Evolutionary conservation across 2,113 vertebrate species (phyloP), one percentile per base, ranked within the genome.

Genomic region (Stegastes partitus): DNA sequence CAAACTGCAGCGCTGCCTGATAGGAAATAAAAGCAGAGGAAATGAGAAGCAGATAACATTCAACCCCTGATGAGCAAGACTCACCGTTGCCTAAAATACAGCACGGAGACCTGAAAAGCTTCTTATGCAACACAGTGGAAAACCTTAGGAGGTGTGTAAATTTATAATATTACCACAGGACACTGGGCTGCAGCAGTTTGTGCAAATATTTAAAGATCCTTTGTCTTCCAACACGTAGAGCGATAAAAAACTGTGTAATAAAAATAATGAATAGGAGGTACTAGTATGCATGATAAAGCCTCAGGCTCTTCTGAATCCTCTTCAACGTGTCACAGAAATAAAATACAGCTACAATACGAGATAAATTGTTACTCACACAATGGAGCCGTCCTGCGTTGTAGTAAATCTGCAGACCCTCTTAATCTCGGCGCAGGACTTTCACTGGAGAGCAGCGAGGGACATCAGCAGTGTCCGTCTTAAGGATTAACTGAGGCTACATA

Each of bases 401-500:
- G 47, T 66, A 68, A 61, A 81, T 71, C 66, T 79, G 65, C 87
- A 73, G 67, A 51, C 65, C 79, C 66, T 77, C 42, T 70, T 69
- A 68, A 81, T 76, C 82, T 90, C 59, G 84, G 63, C 12, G 76
- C 68, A 75, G 79, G 88, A 91, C 81, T 87, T 89, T 85, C 86
- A 77, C 81, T 77, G 84, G 50, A 5, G 65, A 81, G 80, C 49
- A 19, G 54, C 44, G 57, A 65, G 57, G 56, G 56, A 81, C 28
- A 75, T 57, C 68, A 56, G 77, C 87, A 81, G 82, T 0, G 68
- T 42, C 37, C 45, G 77, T 75, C 84, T 91, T 89, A 87, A 83
- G 92, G 93, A 94, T 95, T 94, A 94, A 81, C 89, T 50, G 44
- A 28, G 64, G 87, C 80, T 31, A 70, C 88, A 92, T 94, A 91